phyloP scores from a whole-genome alignment of 2,113 vertebrate genomes.

The Anoplopoma fimbria region DNA sequence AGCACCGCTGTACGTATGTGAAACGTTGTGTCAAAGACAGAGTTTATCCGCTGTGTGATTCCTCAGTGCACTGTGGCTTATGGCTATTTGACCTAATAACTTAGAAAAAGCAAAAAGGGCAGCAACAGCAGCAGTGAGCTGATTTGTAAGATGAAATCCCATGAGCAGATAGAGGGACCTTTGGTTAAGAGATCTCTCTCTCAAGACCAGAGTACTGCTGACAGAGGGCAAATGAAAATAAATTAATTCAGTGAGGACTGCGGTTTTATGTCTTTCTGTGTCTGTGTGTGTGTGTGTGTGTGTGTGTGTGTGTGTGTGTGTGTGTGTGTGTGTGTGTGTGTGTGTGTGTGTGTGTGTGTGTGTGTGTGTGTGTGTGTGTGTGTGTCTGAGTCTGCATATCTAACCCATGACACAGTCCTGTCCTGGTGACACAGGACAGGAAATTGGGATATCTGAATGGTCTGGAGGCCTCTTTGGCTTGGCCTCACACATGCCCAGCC shows the following conservation, averaged over 20 bases:
- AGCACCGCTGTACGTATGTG: conserved; percentile 20
- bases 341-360: conserved; percentile 22
- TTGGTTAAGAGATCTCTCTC: conserved; percentile 63
- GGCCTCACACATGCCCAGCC: conserved; percentile 35
- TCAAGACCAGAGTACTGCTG: conserved; percentile 72
- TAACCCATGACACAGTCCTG: conserved; percentile 76
- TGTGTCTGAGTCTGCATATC: conserved; percentile 10
- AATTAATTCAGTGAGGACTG: conserved; percentile 80
- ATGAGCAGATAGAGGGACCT: conserved; percentile 59
- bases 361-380: conserved; percentile 16
- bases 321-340: conserved; percentile 36
- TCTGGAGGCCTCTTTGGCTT: conserved; percentile 71
- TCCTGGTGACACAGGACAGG: conserved; percentile 74
- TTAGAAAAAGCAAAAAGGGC: conserved; percentile 40
- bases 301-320: conserved; percentile 15
- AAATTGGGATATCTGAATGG: conserved; percentile 77
- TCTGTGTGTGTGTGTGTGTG: conserved; percentile 12
- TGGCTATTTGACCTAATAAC: conserved; percentile 58
- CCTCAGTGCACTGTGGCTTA: conserved; percentile 47
- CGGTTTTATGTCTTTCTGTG: conserved; percentile 14
- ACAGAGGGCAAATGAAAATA: conserved; percentile 83
- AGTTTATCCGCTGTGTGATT: conserved; percentile 30
- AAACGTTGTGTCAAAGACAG: conserved; percentile 11
- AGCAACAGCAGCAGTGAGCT: conserved; percentile 29
- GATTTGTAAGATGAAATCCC: conserved; percentile 70